A percentile compares a stretch with the other conserved stretches of the same genome.
phyloP scores from a whole-genome alignment of 2,113 vertebrate species.

The Leptodactylus fuscus region DNA sequence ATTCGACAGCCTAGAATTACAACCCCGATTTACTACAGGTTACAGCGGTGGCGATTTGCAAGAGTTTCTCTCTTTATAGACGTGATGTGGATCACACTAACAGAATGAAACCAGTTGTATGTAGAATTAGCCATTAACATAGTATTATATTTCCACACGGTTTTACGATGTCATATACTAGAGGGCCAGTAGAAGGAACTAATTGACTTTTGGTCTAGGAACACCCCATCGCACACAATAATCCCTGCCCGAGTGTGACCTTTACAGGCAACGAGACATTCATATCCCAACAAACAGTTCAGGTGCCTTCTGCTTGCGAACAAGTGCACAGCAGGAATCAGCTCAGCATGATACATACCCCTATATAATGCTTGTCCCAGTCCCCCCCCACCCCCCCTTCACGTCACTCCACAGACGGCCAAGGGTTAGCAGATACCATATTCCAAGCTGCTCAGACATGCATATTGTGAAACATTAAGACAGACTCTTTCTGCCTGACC shows the following conservation, averaged over 20 bases:
- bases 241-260: slow-evolving; percentile 60
- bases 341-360: slow-evolving; percentile 91
- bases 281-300: slow-evolving; percentile 56
- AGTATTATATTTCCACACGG: background rate
- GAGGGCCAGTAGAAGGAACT: slow-evolving; percentile 14
- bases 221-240: slow-evolving; percentile 39
- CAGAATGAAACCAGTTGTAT: background rate
- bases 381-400: slow-evolving; percentile 70
- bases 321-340: slow-evolving; percentile 98
- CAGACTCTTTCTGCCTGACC: slow-evolving; percentile 79
- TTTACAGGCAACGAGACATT: slow-evolving; percentile 44
- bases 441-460: slow-evolving; percentile 86
- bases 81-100: background rate
- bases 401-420: slow-evolving; percentile 85
- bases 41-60: slow-evolving; percentile 18
- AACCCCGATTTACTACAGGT: slow-evolving; percentile 18
- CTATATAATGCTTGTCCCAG: slow-evolving; percentile 59
- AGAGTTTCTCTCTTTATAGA: slow-evolving; percentile 1
- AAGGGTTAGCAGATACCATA: slow-evolving; percentile 83
- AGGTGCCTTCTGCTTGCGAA: slow-evolving; percentile 60
- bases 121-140: slow-evolving; percentile 31
- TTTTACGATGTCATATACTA: slow-evolving; percentile 37
- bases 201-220: slow-evolving; percentile 38
- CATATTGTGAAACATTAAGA: slow-evolving; percentile 93
- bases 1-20: background rate